Conservation (phyloP, 2,113 vertebrate species). For the Dasyurus viverrinus region DNA sequence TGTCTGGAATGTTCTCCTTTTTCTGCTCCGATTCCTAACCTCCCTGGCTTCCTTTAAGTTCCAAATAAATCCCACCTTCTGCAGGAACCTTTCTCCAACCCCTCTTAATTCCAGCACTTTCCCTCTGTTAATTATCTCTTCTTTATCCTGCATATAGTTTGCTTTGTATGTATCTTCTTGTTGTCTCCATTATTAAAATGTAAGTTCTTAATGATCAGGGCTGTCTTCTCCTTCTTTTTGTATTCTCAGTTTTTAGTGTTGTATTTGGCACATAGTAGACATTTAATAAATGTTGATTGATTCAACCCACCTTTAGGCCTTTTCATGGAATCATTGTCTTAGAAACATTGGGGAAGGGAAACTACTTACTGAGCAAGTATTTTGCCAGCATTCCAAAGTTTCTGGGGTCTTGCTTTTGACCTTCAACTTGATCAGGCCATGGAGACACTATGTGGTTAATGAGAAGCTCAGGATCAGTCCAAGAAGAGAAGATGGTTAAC, state of each 20-base stretch:
- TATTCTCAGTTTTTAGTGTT: not conserved
- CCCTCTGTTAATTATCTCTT: not conserved
- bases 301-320: not conserved
- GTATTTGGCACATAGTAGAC: too few relatives aligned
- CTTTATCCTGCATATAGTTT: not conserved
- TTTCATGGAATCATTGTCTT: not conserved
- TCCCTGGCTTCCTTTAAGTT: not conserved
- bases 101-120: not conserved
- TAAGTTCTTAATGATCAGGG: not conserved
- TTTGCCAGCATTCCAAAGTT: not conserved
- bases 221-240: not conserved
- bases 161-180: not conserved
- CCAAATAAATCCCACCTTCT: not conserved
- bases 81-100: not conserved
- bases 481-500: not conserved
- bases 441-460: not conserved
- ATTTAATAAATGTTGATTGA: not conserved
- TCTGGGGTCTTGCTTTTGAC: not conserved
- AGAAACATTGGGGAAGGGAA: not conserved
- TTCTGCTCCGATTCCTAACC: not conserved
- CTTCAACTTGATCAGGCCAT: not conserved
- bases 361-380: not conserved
- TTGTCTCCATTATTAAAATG: not conserved
- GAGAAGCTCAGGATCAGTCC: not conserved
- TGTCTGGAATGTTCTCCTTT: not conserved